These are phyloP conservation scores for Punctoribates punctum DNA, from an alignment of 2,888 invertebrate genomes.

Conservation along the genomic window DNA sequence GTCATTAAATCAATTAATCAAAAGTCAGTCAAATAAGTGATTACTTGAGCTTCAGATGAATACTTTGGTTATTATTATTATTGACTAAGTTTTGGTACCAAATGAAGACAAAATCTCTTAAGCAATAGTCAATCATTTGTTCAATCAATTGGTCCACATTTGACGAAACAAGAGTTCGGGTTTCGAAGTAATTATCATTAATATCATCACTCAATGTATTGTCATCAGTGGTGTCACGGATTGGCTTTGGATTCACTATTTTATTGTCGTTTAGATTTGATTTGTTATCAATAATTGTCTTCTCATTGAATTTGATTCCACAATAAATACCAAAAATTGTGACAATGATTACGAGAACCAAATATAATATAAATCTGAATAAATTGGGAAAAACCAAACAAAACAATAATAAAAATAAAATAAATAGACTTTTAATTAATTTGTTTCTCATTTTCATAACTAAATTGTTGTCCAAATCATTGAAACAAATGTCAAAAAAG, in stretches of 20 bases:
- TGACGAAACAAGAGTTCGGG: conserved; percentile 56
- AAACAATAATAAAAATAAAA: neutral
- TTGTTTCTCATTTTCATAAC: neutral
- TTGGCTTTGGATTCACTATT: neutral
- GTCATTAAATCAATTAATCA: conserved; percentile 1
- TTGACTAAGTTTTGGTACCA: conserved; percentile 71
- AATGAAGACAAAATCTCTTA: conserved; percentile 71
- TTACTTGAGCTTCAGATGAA: conserved; percentile 20
- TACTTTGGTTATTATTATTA: conserved; percentile 51
- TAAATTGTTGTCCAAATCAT: neutral
- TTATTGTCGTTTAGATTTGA: neutral
- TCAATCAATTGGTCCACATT: conserved; percentile 79
- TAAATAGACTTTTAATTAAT: neutral
- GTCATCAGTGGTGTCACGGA: neutral
- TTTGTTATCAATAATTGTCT: neutral
- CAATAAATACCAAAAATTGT: conserved; percentile 3
- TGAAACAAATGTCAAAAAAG: neutral
- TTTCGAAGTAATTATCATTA: conserved; percentile 36
- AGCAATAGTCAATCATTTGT: conserved; percentile 71
- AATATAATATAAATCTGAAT: neutral
- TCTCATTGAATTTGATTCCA: conserved; percentile 1
- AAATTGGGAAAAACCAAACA: neutral
- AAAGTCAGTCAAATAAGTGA: neutral
- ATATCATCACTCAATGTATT: neutral
- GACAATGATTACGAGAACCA: neutral